Conservation (phyloP, 1,140 invertebrate genomes). For the Calosoma granatense region DNA sequence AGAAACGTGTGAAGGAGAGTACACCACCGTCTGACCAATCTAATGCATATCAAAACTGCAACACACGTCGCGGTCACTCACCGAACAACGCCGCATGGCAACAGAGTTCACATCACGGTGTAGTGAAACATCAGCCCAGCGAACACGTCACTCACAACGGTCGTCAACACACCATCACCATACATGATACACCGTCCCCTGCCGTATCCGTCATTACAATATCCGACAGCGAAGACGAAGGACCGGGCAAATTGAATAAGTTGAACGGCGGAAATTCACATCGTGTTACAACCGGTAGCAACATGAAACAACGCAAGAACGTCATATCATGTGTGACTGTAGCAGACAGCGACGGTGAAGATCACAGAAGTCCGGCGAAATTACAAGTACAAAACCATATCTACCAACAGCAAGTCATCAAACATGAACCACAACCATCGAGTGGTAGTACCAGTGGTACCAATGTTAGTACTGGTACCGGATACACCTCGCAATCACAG, state of each 20-base stretch:
- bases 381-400: conserved; percentile 11
- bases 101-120: conserved; percentile 24
- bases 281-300: conserved; percentile 14
- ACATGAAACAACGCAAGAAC: conserved; percentile 44
- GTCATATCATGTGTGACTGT: conserved; percentile 76
- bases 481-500: conserved; percentile 55
- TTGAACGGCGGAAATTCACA: conserved; percentile 3
- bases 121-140: conserved; percentile 2
- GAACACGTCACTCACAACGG: conserved; percentile 28
- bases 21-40: conserved; percentile 62
- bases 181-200: conserved; percentile 85
- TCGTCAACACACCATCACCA: conserved; percentile 64
- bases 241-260: conserved; percentile 32
- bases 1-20: conserved; percentile 95
- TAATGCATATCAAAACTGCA: conserved; percentile 17
- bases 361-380: conserved; percentile 45
- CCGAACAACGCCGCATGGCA: conserved; percentile 36
- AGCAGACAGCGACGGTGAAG: conserved; percentile 67
- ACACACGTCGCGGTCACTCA: conserved; percentile 35
- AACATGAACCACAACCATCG: conserved; percentile 4
- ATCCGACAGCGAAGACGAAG: conserved; percentile 90
- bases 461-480: conserved; percentile 35
- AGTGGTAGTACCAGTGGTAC: conserved; percentile 26
- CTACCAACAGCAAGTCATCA: conserved; percentile 7
- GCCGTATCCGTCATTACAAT: conserved; percentile 94